phyloP scores from a whole-genome alignment of 2,888 invertebrate species.

The Microctonus hyperodae region DNA sequence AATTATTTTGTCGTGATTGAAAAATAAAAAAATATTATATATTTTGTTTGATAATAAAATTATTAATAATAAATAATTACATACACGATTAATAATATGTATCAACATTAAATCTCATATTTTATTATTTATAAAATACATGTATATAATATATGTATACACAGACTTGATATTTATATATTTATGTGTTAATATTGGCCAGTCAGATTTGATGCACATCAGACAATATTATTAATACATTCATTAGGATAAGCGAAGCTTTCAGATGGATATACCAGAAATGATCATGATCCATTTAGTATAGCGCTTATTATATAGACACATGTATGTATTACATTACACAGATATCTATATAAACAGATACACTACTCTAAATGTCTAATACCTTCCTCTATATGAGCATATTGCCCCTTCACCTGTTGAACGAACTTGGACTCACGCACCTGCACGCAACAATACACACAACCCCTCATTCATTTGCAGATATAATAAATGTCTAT shows the following conservation, averaged over 20 bases:
- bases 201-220: not conserved
- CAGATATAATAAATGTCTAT: not conserved
- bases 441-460: constrained; percentile 40
- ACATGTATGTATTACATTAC: not conserved
- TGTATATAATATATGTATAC: too few relatives aligned
- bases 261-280: not conserved
- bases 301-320: not conserved
- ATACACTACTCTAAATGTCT: constrained; percentile 48
- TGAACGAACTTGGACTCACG: constrained; percentile 48
- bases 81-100: too few relatives aligned
- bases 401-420: constrained; percentile 58
- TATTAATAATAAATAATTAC: not conserved
- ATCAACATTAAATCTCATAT: too few relatives aligned
- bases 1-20: constrained; percentile 8
- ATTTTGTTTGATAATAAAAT: not conserved
- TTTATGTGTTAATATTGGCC: not conserved
- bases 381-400: constrained; percentile 46
- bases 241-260: not conserved
- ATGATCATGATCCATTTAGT: too few relatives aligned
- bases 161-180: not conserved
- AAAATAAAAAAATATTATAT: not conserved
- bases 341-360: constrained; percentile 3
- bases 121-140: too few relatives aligned
- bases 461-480: constrained; percentile 16
- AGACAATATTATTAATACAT: not conserved